Evolutionary conservation across 2,113 vertebrate genomes (phyloP).

Genomic region (Clarias magur): DNA sequence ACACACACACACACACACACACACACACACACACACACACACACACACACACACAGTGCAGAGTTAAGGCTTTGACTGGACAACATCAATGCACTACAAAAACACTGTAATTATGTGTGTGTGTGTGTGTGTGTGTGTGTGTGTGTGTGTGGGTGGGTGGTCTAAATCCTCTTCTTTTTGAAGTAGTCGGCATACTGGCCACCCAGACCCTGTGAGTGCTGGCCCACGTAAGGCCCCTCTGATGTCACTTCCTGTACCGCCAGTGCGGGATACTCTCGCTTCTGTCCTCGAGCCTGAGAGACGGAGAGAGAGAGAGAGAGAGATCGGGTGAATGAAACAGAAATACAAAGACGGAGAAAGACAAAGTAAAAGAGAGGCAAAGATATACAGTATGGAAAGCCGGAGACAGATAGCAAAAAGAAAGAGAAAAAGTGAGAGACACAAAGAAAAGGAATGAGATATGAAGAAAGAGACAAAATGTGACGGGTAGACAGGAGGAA

Average conservation of each 20-base stretch:
- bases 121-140: slow-evolving; percentile 32
- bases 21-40: too few relatives aligned
- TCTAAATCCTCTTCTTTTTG: slow-evolving; percentile 93
- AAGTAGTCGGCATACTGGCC: slow-evolving; percentile 84
- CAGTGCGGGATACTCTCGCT: slow-evolving; percentile 84
- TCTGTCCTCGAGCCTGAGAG: slow-evolving; percentile 79
- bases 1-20: slow-evolving; percentile 40
- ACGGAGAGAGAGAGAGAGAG: background rate
- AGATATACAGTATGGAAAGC: background rate
- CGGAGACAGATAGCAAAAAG: background rate
- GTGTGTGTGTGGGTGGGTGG: slow-evolving; percentile 7
- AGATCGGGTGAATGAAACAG: background rate
- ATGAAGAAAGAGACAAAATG: background rate
- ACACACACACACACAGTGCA: slow-evolving; percentile 56
- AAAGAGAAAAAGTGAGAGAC: background rate
- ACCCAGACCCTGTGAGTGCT: slow-evolving; percentile 79
- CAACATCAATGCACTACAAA: slow-evolving; percentile 62
- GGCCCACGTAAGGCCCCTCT: slow-evolving; percentile 74
- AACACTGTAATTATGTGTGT: slow-evolving; percentile 32
- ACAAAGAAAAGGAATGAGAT: background rate
- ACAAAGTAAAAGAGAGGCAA: background rate
- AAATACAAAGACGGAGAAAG: background rate
- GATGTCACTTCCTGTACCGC: slow-evolving; percentile 78
- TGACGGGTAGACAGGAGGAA: background rate
- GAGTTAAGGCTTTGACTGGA: slow-evolving; percentile 77